phyloP scores from a whole-genome alignment of 2,113 vertebrate species.

The Chiloscyllium plagiosum region DNA sequence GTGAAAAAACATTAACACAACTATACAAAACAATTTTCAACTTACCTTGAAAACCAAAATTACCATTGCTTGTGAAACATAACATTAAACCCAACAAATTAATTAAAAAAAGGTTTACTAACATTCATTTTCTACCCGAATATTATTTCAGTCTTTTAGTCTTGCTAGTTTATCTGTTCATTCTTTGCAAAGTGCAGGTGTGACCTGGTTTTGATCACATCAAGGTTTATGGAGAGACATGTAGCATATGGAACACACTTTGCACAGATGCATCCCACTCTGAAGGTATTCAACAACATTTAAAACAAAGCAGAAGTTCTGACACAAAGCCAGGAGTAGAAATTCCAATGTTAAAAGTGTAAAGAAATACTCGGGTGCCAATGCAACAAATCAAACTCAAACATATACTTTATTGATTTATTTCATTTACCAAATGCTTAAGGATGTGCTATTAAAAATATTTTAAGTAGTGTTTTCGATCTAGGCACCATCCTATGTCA shows the following conservation, averaged over 20 bases:
- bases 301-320: neutral
- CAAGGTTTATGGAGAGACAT: neutral
- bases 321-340: neutral
- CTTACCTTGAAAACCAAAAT: neutral
- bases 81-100: neutral
- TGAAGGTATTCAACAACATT: neutral
- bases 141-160: neutral
- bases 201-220: conserved; percentile 4
- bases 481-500: neutral
- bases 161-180: neutral
- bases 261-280: neutral
- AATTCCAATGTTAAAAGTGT: neutral
- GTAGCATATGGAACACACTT: neutral
- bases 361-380: neutral
- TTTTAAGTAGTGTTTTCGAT: neutral
- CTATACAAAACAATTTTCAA: neutral
- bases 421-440: neutral
- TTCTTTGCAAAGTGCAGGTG: neutral
- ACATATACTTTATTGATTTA: neutral
- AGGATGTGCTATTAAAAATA: neutral
- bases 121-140: neutral
- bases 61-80: neutral
- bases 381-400: neutral
- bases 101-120: neutral
- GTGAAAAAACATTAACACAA: neutral